A percentile compares a stretch with the other conserved stretches of the same genome.
These are phyloP conservation scores for Pomacea canaliculata DNA, from an alignment of 2,888 invertebrate genomes.

Conservation along the genomic window DNA sequence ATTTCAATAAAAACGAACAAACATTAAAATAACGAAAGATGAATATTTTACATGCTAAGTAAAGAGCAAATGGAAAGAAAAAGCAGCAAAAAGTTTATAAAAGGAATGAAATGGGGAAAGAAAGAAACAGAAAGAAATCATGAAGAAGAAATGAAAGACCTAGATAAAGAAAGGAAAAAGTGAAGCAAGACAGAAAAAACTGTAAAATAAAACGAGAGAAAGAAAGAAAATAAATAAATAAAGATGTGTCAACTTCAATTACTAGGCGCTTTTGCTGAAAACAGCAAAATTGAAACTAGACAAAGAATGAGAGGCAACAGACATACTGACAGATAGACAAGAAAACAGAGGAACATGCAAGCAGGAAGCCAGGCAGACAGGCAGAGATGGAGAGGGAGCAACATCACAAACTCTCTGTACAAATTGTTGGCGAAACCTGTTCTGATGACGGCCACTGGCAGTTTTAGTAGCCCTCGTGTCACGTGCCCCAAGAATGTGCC, in stretches of 20 bases:
- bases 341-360: background rate
- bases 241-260: no score
- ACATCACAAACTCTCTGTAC: no score
- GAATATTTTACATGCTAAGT: no score
- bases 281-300: background rate
- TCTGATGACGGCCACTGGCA: no score
- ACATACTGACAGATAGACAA: constrained; percentile 1
- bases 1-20: no score
- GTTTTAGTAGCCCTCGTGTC: no score
- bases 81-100: background rate
- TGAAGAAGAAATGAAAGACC: background rate
- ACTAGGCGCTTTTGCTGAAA: no score
- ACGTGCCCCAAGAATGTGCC: no score
- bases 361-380: background rate
- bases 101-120: background rate
- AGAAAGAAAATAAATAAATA: background rate
- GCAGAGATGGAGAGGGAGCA: no score
- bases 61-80: background rate
- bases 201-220: background rate
- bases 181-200: background rate
- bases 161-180: background rate
- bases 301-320: background rate
- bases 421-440: no score
- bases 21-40: no score
- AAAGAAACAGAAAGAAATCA: background rate